Evolutionary conservation across 2,888 invertebrate species (phyloP).

Genomic region (Drosophila subsilvestris): DNA sequence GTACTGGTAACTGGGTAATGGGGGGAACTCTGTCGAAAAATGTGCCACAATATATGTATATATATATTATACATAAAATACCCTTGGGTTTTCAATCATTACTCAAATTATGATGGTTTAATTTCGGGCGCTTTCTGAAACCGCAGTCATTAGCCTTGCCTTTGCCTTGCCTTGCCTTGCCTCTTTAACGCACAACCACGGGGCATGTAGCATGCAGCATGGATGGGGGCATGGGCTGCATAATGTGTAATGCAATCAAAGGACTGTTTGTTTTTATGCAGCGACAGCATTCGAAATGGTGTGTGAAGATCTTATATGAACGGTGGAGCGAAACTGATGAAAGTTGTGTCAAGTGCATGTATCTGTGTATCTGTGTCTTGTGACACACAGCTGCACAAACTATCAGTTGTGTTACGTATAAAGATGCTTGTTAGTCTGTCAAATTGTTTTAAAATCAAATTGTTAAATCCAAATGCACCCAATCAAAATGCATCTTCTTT

Average conservation of each 20-base stretch:
- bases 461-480: too few species aligned
- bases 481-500: too few species aligned
- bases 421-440: too few species aligned
- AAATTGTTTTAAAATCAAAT: too few species aligned
- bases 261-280: slow-evolving; percentile 58
- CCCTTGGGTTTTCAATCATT: slow-evolving; percentile 78
- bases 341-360: background rate
- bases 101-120: slow-evolving; percentile 79
- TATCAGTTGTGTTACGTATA: background rate
- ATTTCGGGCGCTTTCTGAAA: slow-evolving; percentile 62
- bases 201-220: slow-evolving; percentile 35
- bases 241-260: slow-evolving; percentile 69
- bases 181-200: slow-evolving; percentile 25
- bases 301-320: background rate
- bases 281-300: slow-evolving; percentile 5
- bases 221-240: slow-evolving; percentile 40
- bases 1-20: too few species aligned
- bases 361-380: too few species aligned
- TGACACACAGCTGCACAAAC: background rate
- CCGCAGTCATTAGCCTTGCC: slow-evolving; percentile 69
- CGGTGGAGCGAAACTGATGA: background rate
- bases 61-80: slow-evolving; percentile 47
- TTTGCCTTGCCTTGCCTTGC: slow-evolving; percentile 54
- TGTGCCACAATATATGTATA: slow-evolving; percentile 20
- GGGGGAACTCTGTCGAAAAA: slow-evolving; percentile 3